phyloP scores from a whole-genome alignment of 30 jellyfish, hydroid and myxozoan species.

The Cassiopea xamachana region DNA sequence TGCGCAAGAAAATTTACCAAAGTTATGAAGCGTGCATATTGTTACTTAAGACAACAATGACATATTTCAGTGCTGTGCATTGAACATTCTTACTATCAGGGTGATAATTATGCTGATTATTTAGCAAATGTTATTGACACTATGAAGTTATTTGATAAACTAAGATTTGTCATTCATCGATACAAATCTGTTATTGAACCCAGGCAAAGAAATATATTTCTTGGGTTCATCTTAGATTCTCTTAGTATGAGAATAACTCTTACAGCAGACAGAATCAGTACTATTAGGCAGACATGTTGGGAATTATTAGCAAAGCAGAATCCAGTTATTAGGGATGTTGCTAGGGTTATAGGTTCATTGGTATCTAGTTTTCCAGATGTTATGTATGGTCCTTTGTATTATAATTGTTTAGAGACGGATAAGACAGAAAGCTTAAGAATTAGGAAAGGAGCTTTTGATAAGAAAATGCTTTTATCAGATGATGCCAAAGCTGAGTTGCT shows the following conservation, averaged over 20 bases:
- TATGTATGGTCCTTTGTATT: constrained; percentile 49
- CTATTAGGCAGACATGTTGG: background rate
- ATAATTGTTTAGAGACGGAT: constrained; percentile 24
- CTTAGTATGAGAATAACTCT: too few relatives aligned
- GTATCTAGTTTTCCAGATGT: constrained; percentile 63
- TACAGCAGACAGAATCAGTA: too few relatives aligned
- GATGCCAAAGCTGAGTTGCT: background rate
- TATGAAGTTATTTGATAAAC: background rate
- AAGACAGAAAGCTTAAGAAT: constrained; percentile 34
- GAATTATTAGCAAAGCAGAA: too few relatives aligned
- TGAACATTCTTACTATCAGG: constrained; percentile 24
- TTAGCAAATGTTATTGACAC: constrained; percentile 13
- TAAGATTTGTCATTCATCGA: constrained; percentile 63
- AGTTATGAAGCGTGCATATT: constrained; percentile 14
- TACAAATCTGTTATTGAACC: constrained; percentile 48
- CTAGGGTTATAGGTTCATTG: constrained; percentile 24
- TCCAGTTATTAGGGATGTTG: constrained; percentile 37
- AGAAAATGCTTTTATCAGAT: background rate
- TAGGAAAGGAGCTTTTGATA: constrained; percentile 15
- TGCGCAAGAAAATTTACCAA: constrained; percentile 5
- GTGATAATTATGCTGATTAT: constrained; percentile 11
- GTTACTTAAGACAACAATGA: constrained; percentile 12
- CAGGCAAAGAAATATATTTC: constrained; percentile 13
- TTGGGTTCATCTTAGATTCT: too few relatives aligned
- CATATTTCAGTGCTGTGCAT: constrained; percentile 16